phyloP scores from a whole-genome alignment of 2,888 invertebrate species.

The Tyria jacobaeae region DNA sequence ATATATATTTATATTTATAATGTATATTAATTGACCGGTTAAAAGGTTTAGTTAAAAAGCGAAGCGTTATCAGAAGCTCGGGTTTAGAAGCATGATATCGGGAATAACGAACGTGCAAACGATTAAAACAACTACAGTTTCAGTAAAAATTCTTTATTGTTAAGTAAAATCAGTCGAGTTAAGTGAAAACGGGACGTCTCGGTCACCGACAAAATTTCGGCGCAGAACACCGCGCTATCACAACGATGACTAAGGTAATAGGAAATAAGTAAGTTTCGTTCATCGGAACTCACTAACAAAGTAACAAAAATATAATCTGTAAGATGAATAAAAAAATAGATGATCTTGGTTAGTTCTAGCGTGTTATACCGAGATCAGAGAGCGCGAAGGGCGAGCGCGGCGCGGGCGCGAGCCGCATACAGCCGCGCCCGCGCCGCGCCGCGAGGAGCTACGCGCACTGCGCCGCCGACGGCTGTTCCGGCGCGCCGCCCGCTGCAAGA shows the following conservation, averaged over 20 bases:
- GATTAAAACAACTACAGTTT: constrained; percentile 80
- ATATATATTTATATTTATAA: constrained; percentile 48
- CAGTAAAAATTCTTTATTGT: constrained; percentile 82
- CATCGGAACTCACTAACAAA: constrained; percentile 65
- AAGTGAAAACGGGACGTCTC: constrained; percentile 79
- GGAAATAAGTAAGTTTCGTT: constrained; percentile 66
- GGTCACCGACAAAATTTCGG: constrained; percentile 70
- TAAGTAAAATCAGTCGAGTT: constrained; percentile 85
- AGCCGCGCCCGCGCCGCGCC: constrained; percentile 60
- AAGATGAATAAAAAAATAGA: constrained; percentile 75
- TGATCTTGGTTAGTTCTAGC: constrained; percentile 80
- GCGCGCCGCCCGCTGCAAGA: constrained; percentile 86
- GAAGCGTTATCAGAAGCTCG: constrained; percentile 79
- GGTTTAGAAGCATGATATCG: constrained; percentile 70
- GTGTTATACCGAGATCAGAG: constrained; percentile 85
- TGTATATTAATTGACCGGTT: constrained; percentile 56
- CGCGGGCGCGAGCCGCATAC: constrained; percentile 61
- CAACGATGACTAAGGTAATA: constrained; percentile 73
- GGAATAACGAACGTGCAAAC: constrained; percentile 72
- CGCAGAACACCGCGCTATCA: constrained; percentile 70
- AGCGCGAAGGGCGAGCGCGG: constrained; percentile 70
- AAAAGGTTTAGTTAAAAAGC: constrained; percentile 71
- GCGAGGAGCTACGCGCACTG: constrained; percentile 84
- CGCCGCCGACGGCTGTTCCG: constrained; percentile 86
- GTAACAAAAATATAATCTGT: constrained; percentile 69